Percentiles rank a stretch among this genome's conserved stretches.
Evolutionary conservation across 2,113 vertebrate genomes (phyloP).

Genomic region (Nanorana parkeri): DNA sequence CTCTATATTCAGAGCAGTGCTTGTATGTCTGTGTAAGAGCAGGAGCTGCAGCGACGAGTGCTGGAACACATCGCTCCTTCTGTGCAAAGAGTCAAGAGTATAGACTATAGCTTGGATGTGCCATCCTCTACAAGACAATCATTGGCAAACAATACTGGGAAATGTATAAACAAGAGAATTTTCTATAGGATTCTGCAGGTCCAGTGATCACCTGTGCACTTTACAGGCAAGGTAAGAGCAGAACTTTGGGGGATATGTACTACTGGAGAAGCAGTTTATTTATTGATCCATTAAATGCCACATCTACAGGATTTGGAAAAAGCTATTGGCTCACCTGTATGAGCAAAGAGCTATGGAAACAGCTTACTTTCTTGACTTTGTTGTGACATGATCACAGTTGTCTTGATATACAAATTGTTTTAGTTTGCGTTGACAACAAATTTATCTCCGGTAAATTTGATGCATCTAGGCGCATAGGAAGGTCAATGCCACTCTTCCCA

Average conservation of each 20-base stretch:
- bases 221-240: constrained; percentile 24
- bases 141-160: background rate
- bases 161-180: background rate
- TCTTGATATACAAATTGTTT: too few species aligned
- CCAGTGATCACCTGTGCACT: background rate
- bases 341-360: too few species aligned
- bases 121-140: constrained; percentile 3
- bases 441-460: too few species aligned
- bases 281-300: too few species aligned
- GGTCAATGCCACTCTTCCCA: too few species aligned
- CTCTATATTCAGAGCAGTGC: constrained; percentile 54
- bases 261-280: too few species aligned
- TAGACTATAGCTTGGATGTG: constrained; percentile 40
- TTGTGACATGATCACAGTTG: too few species aligned
- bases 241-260: background rate
- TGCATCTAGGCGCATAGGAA: too few species aligned
- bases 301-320: too few species aligned
- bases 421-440: too few species aligned
- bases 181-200: background rate
- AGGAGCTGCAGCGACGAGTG: constrained; percentile 44
- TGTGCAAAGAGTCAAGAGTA: constrained; percentile 41
- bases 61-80: constrained; percentile 23
- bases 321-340: too few species aligned
- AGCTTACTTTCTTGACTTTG: too few species aligned
- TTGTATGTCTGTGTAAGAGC: constrained; percentile 50